A percentile compares a stretch with the other conserved stretches of the same genome.
phyloP scores from a whole-genome alignment of 2,797 vertebrate species.

The Psittacula derbiana region DNA sequence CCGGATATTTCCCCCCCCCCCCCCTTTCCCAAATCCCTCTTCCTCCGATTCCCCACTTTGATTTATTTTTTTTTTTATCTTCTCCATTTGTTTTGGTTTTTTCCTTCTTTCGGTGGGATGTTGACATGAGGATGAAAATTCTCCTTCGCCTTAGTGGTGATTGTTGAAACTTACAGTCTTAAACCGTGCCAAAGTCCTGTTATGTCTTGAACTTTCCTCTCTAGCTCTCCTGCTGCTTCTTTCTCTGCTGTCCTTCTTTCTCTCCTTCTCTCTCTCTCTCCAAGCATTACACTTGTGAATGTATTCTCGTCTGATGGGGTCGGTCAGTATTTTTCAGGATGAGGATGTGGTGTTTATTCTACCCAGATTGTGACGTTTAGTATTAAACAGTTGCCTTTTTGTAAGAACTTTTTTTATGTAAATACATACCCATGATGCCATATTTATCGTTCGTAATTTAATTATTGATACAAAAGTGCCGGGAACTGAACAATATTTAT shows the following conservation, averaged over 20 bases:
- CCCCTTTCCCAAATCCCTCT: not conserved
- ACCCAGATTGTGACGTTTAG: conserved; percentile 96
- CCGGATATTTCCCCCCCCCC: conserved; percentile 62
- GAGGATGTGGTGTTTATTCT: conserved; percentile 92
- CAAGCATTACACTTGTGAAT: conserved; percentile 97
- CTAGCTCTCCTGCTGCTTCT: conserved; percentile 50
- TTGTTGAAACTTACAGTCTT: conserved; percentile 97
- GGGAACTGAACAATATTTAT: conserved; percentile 99
- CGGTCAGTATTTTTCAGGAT: conserved; percentile 95
- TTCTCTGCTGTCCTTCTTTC: conserved; percentile 8
- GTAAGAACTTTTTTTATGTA: conserved; percentile 95
- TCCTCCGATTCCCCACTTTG: conserved; percentile 43
- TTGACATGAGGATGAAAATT: conserved; percentile 85
- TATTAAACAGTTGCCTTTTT: conserved; percentile 97
- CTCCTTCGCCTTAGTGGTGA: conserved; percentile 91
- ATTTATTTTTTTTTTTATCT: not conserved
- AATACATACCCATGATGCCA: conserved; percentile 99
- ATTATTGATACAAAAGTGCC: conserved; percentile 97
- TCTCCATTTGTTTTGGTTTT: not conserved
- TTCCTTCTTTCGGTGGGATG: conserved; percentile 77
- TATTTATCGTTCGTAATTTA: conserved; percentile 99
- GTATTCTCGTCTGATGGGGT: conserved; percentile 99
- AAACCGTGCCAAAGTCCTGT: conserved; percentile 99
- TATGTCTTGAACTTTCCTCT: conserved; percentile 95
- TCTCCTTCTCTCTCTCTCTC: conserved; percentile 68